These are phyloP conservation scores for Corydoras sp. DNA, from an alignment of 2,113 vertebrate species.

Conservation along the genomic window DNA sequence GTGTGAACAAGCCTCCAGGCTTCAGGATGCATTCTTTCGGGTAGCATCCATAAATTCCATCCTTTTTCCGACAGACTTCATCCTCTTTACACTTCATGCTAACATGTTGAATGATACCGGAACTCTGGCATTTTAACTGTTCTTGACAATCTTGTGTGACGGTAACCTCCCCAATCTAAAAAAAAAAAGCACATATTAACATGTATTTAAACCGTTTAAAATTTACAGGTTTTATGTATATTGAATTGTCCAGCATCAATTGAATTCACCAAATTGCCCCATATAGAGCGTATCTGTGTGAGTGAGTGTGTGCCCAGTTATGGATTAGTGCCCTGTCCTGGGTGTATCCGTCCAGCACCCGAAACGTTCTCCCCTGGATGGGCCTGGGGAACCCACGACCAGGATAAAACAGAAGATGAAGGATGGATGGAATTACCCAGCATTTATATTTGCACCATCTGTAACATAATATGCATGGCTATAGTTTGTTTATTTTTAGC, in stretches of 20 bases:
- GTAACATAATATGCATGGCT: too few relatives aligned
- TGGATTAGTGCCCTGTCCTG: too few relatives aligned
- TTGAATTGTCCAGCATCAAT: background rate
- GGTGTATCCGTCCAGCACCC: too few relatives aligned
- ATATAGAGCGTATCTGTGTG: too few relatives aligned
- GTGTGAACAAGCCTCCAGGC: slow-evolving; percentile 26
- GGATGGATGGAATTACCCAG: background rate
- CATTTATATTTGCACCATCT: too few relatives aligned
- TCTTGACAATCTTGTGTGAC: slow-evolving; percentile 17
- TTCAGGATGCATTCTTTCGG: slow-evolving; percentile 38
- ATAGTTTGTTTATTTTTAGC: too few relatives aligned
- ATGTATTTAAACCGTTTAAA: background rate
- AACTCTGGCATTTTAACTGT: slow-evolving; percentile 22
- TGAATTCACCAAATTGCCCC: too few relatives aligned
- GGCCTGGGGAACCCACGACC: too few relatives aligned
- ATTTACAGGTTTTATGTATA: background rate
- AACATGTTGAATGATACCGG: slow-evolving; percentile 22
- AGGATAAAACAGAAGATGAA: too few relatives aligned
- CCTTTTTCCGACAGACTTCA: slow-evolving; percentile 21
- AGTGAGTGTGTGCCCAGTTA: too few relatives aligned
- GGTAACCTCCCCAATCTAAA: slow-evolving; percentile 33
- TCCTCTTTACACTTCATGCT: slow-evolving; percentile 2
- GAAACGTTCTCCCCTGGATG: too few relatives aligned
- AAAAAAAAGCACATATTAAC: background rate
- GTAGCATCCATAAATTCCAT: slow-evolving; percentile 26